Evolutionary conservation across 37 sponge, comb jelly and placozoan species (phyloP).

Genomic region (Theonella swinhoei): DNA sequence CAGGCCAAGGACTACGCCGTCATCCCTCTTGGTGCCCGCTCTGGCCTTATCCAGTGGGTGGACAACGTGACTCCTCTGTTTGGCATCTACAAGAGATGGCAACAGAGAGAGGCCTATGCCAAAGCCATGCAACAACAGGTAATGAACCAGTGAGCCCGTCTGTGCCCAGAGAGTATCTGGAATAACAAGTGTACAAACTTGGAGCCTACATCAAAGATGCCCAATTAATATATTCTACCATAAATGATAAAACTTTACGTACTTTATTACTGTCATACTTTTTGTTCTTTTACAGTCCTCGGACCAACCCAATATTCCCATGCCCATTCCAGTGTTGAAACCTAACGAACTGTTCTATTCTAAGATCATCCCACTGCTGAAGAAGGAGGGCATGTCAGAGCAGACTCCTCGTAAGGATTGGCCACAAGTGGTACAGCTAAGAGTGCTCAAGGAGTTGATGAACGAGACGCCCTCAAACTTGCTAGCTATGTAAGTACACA

Average conservation of each 20-base stretch:
- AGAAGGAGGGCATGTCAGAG: slow-evolving; percentile 78
- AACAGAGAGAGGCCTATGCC: slow-evolving; percentile 90
- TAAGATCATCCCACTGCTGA: slow-evolving; percentile 89
- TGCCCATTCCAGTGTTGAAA: slow-evolving; percentile 68
- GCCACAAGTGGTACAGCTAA: slow-evolving; percentile 81
- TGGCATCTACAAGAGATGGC: slow-evolving; percentile 98
- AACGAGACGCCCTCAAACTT: slow-evolving; percentile 89
- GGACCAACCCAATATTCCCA: slow-evolving; percentile 55
- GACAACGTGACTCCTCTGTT: slow-evolving; percentile 93
- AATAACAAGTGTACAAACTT: no score
- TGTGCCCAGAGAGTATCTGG: no score
- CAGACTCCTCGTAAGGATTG: slow-evolving; percentile 88
- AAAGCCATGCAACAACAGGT: slow-evolving; percentile 67
- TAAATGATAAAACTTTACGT: no score
- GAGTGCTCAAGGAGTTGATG: slow-evolving; percentile 89
- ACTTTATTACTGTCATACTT: no score
- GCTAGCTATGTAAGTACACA: slow-evolving; percentile 72
- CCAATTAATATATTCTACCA: no score
- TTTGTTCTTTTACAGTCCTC: slow-evolving; percentile 25
- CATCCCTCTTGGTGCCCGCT: slow-evolving; percentile 93
- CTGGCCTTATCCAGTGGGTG: slow-evolving; percentile 99
- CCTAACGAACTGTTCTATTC: slow-evolving; percentile 93
- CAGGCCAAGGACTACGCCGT: slow-evolving; percentile 95
- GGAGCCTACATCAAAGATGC: no score
- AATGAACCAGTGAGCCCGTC: no score